Percentiles rank a stretch among this genome's conserved stretches.
These are phyloP conservation scores for Epizoanthus stellaris DNA, from an alignment of 92 coral and sea anemone genomes.

Conservation along the genomic window DNA sequence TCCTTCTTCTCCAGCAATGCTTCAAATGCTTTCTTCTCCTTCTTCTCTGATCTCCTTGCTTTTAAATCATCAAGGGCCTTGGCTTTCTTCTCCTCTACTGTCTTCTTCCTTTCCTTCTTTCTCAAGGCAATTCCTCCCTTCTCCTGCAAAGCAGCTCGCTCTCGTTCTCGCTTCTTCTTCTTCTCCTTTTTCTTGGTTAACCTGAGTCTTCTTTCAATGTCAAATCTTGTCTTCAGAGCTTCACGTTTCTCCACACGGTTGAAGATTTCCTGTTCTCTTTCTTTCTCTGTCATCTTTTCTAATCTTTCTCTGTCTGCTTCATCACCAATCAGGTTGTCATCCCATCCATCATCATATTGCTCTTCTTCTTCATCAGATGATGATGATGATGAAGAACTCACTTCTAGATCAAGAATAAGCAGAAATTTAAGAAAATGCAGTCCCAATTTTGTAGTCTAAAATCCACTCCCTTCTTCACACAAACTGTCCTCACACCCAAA, in stretches of 20 bases:
- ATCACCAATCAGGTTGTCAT: slow-evolving; percentile 93
- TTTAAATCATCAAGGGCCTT: slow-evolving; percentile 95
- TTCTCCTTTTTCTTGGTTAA: slow-evolving; percentile 92
- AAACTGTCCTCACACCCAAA: too few species aligned
- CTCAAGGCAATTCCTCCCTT: slow-evolving; percentile 94
- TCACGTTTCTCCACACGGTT: slow-evolving; percentile 97
- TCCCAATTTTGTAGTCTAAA: not conserved
- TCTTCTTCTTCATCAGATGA: slow-evolving; percentile 93
- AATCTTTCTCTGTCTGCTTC: slow-evolving; percentile 94
- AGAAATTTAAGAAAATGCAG: too few species aligned
- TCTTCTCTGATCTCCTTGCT: slow-evolving; percentile 90
- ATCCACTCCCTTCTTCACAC: not conserved
- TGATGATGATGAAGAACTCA: slow-evolving; percentile 85
- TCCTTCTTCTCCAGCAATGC: slow-evolving; percentile 90
- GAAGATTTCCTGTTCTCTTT: slow-evolving; percentile 90
- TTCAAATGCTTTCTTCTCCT: slow-evolving; percentile 83
- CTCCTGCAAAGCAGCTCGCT: slow-evolving; percentile 74
- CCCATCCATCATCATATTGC: slow-evolving; percentile 92
- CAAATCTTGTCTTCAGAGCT: slow-evolving; percentile 95
- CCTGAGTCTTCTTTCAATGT: slow-evolving; percentile 87
- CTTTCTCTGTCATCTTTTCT: slow-evolving; percentile 97
- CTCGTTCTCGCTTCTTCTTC: slow-evolving; percentile 84
- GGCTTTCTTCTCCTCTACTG: slow-evolving; percentile 94
- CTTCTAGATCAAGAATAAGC: slow-evolving; percentile 49
- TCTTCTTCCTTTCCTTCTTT: slow-evolving; percentile 90